Percentiles rank a stretch among this genome's conserved stretches.
Evolutionary conservation across 2,797 vertebrate species (phyloP).

Genomic region (Epinephelus coioides): DNA sequence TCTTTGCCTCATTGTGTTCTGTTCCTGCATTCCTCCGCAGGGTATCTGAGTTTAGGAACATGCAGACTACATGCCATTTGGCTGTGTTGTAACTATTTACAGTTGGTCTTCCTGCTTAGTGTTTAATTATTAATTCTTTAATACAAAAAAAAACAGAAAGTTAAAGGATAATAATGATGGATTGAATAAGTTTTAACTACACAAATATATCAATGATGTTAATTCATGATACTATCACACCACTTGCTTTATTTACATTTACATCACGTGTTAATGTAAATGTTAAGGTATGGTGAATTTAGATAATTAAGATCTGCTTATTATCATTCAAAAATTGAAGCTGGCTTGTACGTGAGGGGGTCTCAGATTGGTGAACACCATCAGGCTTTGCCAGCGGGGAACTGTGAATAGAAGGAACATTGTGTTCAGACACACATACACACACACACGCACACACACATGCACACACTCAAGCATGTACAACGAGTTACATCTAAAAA

Average conservation of each 20-base stretch:
- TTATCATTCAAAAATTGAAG: conserved; percentile 54
- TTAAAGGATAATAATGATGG: neutral
- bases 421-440: conserved; percentile 82
- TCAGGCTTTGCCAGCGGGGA: conserved; percentile 82
- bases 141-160: neutral
- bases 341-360: conserved; percentile 62
- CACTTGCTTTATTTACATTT: conserved; percentile 8
- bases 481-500: conserved; percentile 58
- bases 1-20: conserved; percentile 75
- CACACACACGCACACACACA: conserved; percentile 32
- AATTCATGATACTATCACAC: neutral
- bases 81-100: conserved; percentile 36
- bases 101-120: neutral
- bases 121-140: conserved; percentile 1
- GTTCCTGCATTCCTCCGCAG: conserved; percentile 75
- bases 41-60: conserved; percentile 61
- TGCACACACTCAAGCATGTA: conserved; percentile 3
- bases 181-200: conserved; percentile 23
- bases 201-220: neutral
- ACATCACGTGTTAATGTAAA: conserved; percentile 1
- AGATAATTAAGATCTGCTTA: conserved; percentile 26
- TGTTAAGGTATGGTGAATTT: neutral
- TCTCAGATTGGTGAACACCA: conserved; percentile 79
- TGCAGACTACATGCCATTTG: conserved; percentile 45
- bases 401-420: conserved; percentile 88